A percentile compares a stretch with the other conserved stretches of the same genome.
phyloP scores from a whole-genome alignment of 2,888 invertebrate species.

The Stegana nigrithorax region DNA sequence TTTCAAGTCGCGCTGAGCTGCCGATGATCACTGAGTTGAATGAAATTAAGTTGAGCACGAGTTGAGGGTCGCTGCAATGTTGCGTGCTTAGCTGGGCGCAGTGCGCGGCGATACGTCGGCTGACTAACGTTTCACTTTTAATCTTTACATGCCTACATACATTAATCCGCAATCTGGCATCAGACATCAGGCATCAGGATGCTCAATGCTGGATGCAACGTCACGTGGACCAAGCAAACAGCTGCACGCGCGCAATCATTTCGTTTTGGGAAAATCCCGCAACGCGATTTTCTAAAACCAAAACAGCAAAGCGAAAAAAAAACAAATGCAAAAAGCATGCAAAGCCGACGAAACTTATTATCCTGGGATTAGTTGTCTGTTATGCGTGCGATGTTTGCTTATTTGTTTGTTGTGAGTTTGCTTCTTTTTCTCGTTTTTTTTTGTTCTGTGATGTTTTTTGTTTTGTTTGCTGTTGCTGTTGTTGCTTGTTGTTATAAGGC shows the following conservation, averaged over 20 bases:
- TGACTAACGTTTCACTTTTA: too few relatives aligned
- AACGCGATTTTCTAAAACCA: too few relatives aligned
- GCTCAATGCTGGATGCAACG: constrained; percentile 23
- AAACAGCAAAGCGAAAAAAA: too few relatives aligned
- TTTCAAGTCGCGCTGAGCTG: constrained; percentile 47
- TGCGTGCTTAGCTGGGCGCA: background rate
- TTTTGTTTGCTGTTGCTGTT: background rate
- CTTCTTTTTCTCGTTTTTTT: constrained; percentile 5
- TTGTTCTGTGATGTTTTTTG: background rate
- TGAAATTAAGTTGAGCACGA: background rate
- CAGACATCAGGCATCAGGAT: too few relatives aligned
- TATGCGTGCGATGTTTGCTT: constrained; percentile 17
- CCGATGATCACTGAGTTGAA: background rate
- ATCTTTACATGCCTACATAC: constrained; percentile 22
- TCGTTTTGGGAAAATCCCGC: too few relatives aligned
- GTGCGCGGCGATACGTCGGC: background rate
- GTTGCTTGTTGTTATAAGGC: constrained; percentile 7
- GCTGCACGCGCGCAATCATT: constrained; percentile 47
- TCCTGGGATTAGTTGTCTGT: constrained; percentile 45
- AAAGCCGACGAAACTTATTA: constrained; percentile 32
- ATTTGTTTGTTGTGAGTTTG: constrained; percentile 26
- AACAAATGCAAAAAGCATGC: too few relatives aligned
- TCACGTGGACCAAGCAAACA: constrained; percentile 56
- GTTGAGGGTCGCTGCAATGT: background rate
- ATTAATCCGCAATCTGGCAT: constrained; percentile 51